Percentiles rank a stretch among this genome's conserved stretches.
phyloP scores from a whole-genome alignment of 1,140 invertebrate species.

The Cyclargus thomasi region DNA sequence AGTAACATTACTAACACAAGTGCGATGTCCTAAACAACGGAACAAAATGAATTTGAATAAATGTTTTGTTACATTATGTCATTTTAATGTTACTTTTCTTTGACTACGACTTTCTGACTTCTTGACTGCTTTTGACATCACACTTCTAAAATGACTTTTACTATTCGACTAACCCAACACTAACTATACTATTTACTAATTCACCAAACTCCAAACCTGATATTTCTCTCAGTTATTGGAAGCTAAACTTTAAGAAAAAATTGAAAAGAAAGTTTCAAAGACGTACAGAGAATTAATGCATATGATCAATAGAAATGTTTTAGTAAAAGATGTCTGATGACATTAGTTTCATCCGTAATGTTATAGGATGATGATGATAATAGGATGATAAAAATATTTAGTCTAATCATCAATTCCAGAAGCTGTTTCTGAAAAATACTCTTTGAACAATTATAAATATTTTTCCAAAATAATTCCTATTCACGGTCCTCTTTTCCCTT shows the following conservation, averaged over 20 bases:
- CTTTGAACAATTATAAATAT: constrained; percentile 18
- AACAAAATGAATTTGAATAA: constrained; percentile 47
- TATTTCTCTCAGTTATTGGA: too few relatives aligned
- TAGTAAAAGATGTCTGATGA: too few relatives aligned
- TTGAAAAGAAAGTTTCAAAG: too few relatives aligned
- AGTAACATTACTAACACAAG: constrained; percentile 53
- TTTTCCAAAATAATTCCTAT: constrained; percentile 40
- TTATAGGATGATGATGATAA: too few relatives aligned
- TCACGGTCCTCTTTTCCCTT: constrained; percentile 46
- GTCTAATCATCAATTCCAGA: too few relatives aligned
- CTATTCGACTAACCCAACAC: constrained; percentile 31
- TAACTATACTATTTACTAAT: constrained; percentile 6
- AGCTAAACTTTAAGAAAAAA: too few relatives aligned
- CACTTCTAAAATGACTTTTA: constrained; percentile 16
- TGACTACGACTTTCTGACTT: constrained; percentile 39
- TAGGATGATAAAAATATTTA: too few relatives aligned
- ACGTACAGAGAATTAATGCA: too few relatives aligned
- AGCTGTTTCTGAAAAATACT: constrained; percentile 3
- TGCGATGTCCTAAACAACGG: constrained; percentile 59
- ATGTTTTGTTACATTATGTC: constrained; percentile 47
- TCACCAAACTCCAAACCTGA: too few relatives aligned
- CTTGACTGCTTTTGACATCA: constrained; percentile 22
- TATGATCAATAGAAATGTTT: too few relatives aligned
- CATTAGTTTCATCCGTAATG: too few relatives aligned
- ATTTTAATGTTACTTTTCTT: constrained; percentile 44